A percentile compares a stretch with the other conserved stretches of the same genome.
phyloP scores from a whole-genome alignment of 2,797 vertebrate genomes.

The Myoxocephalus aenaeus region DNA sequence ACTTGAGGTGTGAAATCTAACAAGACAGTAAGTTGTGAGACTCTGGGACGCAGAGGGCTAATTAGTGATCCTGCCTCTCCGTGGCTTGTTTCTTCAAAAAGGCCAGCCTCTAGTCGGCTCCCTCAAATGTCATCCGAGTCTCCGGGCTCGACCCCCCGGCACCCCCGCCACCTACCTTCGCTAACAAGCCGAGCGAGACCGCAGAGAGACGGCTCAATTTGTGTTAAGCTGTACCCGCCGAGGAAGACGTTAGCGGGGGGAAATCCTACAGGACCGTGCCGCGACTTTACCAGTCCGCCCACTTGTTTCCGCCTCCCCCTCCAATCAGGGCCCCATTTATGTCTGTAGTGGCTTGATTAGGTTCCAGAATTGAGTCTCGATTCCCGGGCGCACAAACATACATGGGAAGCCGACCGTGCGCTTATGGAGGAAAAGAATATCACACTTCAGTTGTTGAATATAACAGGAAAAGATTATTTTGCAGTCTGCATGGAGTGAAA shows the following conservation, averaged over 20 bases:
- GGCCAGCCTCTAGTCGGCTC: constrained; percentile 75
- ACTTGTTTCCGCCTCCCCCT: constrained; percentile 26
- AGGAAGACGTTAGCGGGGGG: constrained; percentile 70
- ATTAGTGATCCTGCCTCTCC: constrained; percentile 76
- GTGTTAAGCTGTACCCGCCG: constrained; percentile 61
- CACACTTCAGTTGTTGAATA: background rate
- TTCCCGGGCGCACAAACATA: background rate
- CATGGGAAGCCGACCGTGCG: background rate
- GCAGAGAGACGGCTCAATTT: constrained; percentile 75
- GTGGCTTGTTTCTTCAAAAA: constrained; percentile 78
- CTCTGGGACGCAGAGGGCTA: constrained; percentile 70
- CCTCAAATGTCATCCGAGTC: constrained; percentile 82
- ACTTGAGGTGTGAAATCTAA: constrained; percentile 72
- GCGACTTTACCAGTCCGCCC: constrained; percentile 49
- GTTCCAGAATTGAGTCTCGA: constrained; percentile 3
- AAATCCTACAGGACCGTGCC: constrained; percentile 56
- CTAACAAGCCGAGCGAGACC: constrained; percentile 78
- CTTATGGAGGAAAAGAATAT: constrained; percentile 4
- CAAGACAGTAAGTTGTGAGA: constrained; percentile 72
- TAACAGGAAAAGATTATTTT: constrained; percentile 25
- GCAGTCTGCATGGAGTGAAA: constrained; percentile 10
- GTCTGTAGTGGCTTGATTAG: constrained; percentile 41
- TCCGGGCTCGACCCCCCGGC: constrained; percentile 66
- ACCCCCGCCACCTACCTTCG: background rate
- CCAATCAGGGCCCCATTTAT: constrained; percentile 46